phyloP scores from a whole-genome alignment of 2,797 vertebrate genomes.

The Allobates femoralis region DNA sequence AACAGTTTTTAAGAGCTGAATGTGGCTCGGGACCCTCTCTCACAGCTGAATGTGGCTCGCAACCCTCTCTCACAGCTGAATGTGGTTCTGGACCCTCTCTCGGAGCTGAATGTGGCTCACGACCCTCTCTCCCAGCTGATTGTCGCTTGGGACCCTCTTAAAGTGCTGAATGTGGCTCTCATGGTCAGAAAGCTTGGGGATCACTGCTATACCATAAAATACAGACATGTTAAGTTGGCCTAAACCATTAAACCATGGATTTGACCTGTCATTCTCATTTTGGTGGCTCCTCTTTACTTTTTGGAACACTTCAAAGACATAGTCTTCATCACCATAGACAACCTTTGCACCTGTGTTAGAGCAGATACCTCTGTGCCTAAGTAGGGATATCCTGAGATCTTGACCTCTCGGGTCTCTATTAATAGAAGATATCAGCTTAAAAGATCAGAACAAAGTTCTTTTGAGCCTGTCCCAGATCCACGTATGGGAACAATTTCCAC shows the following conservation, averaged over 20 bases:
- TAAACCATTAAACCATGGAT: neutral
- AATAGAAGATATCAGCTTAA: slow-evolving; percentile 11
- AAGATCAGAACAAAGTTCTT: neutral
- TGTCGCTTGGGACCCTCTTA: no score
- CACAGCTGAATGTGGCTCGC: no score
- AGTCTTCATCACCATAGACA: neutral
- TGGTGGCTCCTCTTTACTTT: neutral
- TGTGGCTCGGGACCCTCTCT: no score
- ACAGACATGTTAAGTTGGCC: no score
- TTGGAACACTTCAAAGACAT: neutral
- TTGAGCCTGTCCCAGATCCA: neutral
- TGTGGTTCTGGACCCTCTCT: no score
- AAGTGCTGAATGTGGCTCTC: no score
- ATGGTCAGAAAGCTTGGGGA: no score
- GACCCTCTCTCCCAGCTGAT: no score
- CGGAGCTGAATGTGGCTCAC: no score
- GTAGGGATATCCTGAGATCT: neutral
- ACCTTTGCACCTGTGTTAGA: neutral
- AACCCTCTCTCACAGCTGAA: no score
- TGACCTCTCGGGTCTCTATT: slow-evolving; percentile 6
- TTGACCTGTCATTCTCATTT: neutral
- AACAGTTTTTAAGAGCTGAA: no score
- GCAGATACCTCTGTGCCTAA: neutral
- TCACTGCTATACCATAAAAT: no score
- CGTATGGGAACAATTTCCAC: slow-evolving; percentile 21